Evolutionary conservation across 2,113 vertebrate genomes (phyloP), one percentile per base, ranked within the genome.

Genomic region (Erythrocebus patas): DNA sequence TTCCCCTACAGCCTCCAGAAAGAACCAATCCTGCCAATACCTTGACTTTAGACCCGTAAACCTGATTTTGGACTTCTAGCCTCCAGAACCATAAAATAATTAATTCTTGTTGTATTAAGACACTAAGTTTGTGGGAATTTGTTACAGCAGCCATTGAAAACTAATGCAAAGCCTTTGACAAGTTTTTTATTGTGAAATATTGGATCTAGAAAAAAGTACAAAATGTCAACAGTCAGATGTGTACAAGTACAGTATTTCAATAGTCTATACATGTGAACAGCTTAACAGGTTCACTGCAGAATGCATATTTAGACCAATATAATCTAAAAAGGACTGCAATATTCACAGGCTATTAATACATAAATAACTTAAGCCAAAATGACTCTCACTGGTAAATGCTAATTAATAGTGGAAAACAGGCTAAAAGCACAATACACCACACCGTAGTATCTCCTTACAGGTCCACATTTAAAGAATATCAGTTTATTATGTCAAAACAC

Each of bases 111-210:
- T 78, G 35, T 91, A 76, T 93, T 83, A 89, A 82, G 78, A 8
- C 64, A 93, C 78, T 55, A 40, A 61, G 16, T 17, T n/a, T 90
- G 38, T 22, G 23, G 25, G 32, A 59, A 89, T 64, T 72, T 76
- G 27, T 68, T 89, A 70, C 3, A 59, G 32, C 32, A 96, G 45
- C 48, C 94, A 93, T 22, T 94, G 48, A 23, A 95, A 85, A 84
- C 45, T 64, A 93, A 86, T 55, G 95, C n/a, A 78, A 93, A 79
- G 96, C 52, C 99, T 99, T 99, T 99, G 98, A 98, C 97, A 99
- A 98, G 98, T 97, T 99, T 99, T 99, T 99, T 99, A 99, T 99
- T 99, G 99, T 99, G 99, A 99, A 99, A 99, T 99, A 99, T 98
- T 99, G 98, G 98, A 98, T 99, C 99, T 99, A 99, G 99, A 99